Conservation (phyloP, 2,797 vertebrate species). For the Scyliorhinus canicula region DNA sequence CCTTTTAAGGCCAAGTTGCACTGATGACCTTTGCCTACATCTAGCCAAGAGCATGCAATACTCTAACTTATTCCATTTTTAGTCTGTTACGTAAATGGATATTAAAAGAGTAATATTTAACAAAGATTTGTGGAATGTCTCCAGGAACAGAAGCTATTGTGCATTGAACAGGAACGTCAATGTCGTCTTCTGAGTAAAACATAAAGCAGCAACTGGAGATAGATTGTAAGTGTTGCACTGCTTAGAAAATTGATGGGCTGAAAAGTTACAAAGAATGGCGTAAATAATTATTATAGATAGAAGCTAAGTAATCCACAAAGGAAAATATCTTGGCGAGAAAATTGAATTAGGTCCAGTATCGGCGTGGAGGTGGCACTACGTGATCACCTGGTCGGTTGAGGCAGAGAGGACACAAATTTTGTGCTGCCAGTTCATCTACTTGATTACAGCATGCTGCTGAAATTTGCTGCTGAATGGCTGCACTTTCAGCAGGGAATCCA, state of each 20-base stretch:
- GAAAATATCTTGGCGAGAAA: not conserved
- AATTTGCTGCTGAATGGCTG: too few species aligned
- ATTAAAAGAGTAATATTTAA: not conserved
- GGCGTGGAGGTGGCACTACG: too few species aligned
- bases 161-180: not conserved
- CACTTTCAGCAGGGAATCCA: too few species aligned
- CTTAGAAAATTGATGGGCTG: not conserved
- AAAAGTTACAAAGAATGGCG: not conserved
- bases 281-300: not conserved
- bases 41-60: not conserved
- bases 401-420: too few species aligned
- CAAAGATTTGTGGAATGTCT: not conserved
- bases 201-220: not conserved
- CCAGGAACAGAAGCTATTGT: not conserved
- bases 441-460: too few species aligned
- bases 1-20: not conserved
- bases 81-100: not conserved
- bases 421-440: too few species aligned
- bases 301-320: not conserved
- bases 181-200: not conserved
- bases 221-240: not conserved
- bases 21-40: not conserved
- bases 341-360: too few species aligned
- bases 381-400: too few species aligned
- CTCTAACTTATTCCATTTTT: not conserved